These are phyloP conservation scores for Rhombomys opimus DNA, from an alignment of 2,113 vertebrate species.

Conservation along the genomic window DNA sequence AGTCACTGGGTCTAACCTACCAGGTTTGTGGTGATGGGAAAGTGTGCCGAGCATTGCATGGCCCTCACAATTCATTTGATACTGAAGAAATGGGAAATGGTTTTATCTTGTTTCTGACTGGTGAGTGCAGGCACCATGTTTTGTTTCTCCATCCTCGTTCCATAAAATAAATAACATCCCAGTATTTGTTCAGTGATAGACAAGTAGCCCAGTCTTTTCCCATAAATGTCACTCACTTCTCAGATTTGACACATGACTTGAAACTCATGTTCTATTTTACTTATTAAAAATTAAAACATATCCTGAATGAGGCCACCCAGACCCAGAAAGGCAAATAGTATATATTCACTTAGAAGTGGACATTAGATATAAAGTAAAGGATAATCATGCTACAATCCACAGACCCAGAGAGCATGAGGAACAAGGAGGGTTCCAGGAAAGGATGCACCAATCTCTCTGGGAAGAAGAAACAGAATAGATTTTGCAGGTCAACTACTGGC, in stretches of 20 bases:
- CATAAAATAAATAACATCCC: background rate
- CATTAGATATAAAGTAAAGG: too few species aligned
- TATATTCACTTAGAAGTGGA: too few species aligned
- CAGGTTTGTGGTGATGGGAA: background rate
- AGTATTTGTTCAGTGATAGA: background rate
- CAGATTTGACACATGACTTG: background rate
- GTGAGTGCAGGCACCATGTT: background rate
- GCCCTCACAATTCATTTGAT: background rate
- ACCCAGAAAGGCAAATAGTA: too few species aligned
- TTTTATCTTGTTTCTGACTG: background rate
- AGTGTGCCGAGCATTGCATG: fast-evolving
- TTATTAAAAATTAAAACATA: background rate
- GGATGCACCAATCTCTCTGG: too few species aligned
- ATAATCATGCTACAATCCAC: too few species aligned
- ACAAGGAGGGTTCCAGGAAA: too few species aligned
- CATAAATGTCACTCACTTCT: background rate
- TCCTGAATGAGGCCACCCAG: too few species aligned
- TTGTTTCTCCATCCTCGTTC: fast-evolving
- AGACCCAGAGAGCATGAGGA: too few species aligned
- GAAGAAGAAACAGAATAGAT: too few species aligned
- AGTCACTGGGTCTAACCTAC: fast-evolving
- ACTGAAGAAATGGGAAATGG: background rate
- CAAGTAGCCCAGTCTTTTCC: background rate
- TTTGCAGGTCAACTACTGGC: too few species aligned
- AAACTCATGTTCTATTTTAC: background rate